A percentile compares a stretch with the other conserved stretches of the same genome.
Evolutionary conservation across 2,888 invertebrate genomes (phyloP).

Genomic region (Aporophyla nigra): DNA sequence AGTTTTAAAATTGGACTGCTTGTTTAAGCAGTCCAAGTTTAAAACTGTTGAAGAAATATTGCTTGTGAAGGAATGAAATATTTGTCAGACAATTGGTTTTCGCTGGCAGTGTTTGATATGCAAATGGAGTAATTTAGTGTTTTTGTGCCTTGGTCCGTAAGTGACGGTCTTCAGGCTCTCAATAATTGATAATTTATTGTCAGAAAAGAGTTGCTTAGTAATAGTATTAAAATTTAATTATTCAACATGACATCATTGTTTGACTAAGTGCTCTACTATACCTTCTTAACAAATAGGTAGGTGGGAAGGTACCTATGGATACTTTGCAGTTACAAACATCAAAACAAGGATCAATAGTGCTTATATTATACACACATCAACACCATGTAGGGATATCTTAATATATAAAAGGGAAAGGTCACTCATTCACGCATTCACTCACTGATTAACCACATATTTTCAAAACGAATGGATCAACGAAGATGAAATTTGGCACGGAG

Average conservation of each 20-base stretch:
- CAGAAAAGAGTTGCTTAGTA: background rate
- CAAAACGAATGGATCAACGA: no score
- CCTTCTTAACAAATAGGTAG: background rate
- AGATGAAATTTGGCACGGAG: no score
- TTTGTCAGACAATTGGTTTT: background rate
- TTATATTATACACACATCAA: background rate
- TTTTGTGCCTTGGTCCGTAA: background rate
- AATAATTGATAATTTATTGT: background rate
- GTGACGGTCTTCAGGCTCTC: background rate
- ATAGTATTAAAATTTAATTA: background rate
- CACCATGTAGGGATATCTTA: no score
- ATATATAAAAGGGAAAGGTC: no score
- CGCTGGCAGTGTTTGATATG: background rate
- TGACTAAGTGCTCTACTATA: background rate
- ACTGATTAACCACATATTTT: no score
- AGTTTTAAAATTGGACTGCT: no score
- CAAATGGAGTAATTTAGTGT: background rate
- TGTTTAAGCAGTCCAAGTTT: background rate
- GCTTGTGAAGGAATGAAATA: background rate
- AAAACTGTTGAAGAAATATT: background rate
- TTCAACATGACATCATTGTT: conserved; percentile 9
- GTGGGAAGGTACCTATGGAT: background rate
- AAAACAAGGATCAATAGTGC: background rate
- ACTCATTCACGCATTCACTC: no score
- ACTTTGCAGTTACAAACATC: background rate